Evolutionary conservation across 2,888 invertebrate species (phyloP).

Genomic region (Phragmatobia fuliginosa): DNA sequence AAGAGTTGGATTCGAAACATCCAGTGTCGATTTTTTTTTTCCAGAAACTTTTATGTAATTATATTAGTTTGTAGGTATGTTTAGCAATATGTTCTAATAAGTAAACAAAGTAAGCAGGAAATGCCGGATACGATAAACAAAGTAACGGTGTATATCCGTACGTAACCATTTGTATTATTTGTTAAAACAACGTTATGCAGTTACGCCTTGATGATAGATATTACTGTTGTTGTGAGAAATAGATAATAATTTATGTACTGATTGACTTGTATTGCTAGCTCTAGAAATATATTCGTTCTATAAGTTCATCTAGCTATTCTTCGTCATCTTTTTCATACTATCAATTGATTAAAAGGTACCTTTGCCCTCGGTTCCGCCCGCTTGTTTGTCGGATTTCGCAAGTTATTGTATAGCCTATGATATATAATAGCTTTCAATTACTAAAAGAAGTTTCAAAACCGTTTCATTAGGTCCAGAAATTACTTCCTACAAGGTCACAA

Average conservation of each 20-base stretch:
- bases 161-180: constrained; percentile 19
- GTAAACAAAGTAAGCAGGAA: background rate
- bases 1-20: background rate
- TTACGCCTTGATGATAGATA: constrained; percentile 18
- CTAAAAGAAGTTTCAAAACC: too few species aligned
- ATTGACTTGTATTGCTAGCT: constrained; percentile 11
- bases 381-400: too few species aligned
- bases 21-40: background rate
- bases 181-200: constrained; percentile 17
- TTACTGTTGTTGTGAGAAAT: constrained; percentile 33
- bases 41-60: background rate
- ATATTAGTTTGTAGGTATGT: background rate
- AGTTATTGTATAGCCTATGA: too few species aligned
- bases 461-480: too few species aligned
- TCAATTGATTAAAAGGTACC: too few species aligned
- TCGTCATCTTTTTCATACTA: too few species aligned
- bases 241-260: background rate
- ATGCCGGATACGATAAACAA: constrained; percentile 39
- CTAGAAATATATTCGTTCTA: too few species aligned
- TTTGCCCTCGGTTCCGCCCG: too few species aligned
- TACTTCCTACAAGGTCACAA: too few species aligned
- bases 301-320: too few species aligned
- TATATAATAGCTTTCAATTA: too few species aligned
- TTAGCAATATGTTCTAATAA: constrained; percentile 1
- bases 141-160: constrained; percentile 40